Evolutionary conservation across 2,797 vertebrate species (phyloP).

Genomic region (Acestrorhynchus altus): DNA sequence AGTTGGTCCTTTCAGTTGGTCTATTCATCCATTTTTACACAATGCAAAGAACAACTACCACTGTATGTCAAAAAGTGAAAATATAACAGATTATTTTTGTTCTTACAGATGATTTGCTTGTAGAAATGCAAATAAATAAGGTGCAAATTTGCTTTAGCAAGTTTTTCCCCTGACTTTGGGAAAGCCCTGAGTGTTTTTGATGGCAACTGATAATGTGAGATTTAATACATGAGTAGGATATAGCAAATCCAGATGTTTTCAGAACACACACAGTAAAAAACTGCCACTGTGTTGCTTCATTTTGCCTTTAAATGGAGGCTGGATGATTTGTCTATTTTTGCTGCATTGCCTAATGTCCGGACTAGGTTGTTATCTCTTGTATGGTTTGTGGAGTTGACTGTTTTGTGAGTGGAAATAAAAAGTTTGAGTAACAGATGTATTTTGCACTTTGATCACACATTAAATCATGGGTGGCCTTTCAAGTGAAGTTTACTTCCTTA

Average conservation of each 20-base stretch:
- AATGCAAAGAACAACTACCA: no score
- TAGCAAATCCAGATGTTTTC: constrained; percentile 18
- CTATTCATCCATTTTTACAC: no score
- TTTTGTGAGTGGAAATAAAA: neutral
- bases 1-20: no score
- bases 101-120: constrained; percentile 7
- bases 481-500: no score
- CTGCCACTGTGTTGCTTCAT: neutral
- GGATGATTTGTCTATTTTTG: neutral
- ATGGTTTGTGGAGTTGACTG: neutral
- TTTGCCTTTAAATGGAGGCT: neutral
- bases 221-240: neutral
- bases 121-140: neutral
- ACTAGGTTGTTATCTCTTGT: neutral
- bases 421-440: neutral
- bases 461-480: neutral
- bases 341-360: neutral
- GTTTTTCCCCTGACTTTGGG: neutral
- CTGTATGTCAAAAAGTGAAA: neutral
- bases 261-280: neutral
- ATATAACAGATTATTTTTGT: neutral
- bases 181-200: neutral
- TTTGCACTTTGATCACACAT: neutral
- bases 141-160: neutral
- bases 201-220: constrained; percentile 2